phyloP scores from a whole-genome alignment of 2,888 invertebrate genomes.

The Eupithecia vulgata region DNA sequence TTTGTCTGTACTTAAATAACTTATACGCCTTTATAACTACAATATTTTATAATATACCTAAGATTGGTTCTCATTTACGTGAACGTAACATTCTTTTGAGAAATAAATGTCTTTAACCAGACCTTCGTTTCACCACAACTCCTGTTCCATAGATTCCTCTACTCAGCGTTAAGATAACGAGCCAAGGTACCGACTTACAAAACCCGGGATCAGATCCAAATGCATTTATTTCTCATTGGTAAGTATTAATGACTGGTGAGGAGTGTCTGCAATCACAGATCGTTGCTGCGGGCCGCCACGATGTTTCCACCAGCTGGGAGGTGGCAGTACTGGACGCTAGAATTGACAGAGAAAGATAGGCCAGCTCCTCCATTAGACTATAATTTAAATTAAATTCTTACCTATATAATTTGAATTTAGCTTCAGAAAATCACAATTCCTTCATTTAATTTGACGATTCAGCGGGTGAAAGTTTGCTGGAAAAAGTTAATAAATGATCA shows the following conservation, averaged over 20 bases:
- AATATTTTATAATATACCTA: no score
- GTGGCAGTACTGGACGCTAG: neutral
- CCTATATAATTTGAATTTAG: no score
- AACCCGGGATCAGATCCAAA: slow-evolving; percentile 19
- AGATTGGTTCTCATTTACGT: no score
- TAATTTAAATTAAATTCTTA: no score
- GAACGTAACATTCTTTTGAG: no score
- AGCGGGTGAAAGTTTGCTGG: no score
- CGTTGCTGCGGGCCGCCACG: slow-evolving; percentile 56
- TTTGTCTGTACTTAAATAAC: no score
- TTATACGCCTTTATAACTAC: no score
- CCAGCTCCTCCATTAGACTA: no score
- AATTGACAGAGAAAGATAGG: neutral
- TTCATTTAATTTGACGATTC: no score
- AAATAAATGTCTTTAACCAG: no score
- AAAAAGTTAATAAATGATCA: neutral
- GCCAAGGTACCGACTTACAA: neutral
- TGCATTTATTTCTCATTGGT: slow-evolving; percentile 35
- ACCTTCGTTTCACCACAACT: neutral
- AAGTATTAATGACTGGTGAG: slow-evolving; percentile 44
- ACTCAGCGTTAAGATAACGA: slow-evolving; percentile 6
- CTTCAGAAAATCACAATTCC: no score
- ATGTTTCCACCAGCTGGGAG: slow-evolving; percentile 36
- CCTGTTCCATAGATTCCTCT: neutral
- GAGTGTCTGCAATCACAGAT: slow-evolving; percentile 57